Evolutionary conservation across 2,113 vertebrate species (phyloP).

Genomic region (Noturus placidus): DNA sequence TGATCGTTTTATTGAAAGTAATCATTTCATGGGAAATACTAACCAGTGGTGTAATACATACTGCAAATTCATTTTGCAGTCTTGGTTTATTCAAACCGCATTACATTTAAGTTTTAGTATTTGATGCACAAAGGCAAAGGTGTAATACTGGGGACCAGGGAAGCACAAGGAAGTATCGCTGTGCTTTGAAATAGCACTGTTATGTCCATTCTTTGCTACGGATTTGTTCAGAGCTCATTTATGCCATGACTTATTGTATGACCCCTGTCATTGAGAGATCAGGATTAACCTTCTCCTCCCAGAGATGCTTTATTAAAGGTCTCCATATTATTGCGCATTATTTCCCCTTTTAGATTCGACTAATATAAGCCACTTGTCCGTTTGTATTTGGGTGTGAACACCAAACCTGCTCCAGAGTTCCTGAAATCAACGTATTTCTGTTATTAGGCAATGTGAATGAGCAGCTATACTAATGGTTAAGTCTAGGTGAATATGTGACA

Average conservation of each 20-base stretch:
- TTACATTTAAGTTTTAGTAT: not conserved
- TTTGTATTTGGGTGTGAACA: not conserved
- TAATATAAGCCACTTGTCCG: not conserved
- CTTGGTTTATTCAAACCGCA: not conserved
- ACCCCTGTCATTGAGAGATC: slow-evolving; percentile 24
- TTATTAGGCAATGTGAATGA: slow-evolving; percentile 27
- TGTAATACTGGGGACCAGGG: not conserved
- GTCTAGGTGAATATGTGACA: not conserved
- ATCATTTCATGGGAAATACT: not conserved
- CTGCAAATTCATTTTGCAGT: not conserved
- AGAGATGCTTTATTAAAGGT: slow-evolving; percentile 19
- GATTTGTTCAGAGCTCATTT: not conserved
- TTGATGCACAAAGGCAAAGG: not conserved
- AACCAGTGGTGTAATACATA: not conserved
- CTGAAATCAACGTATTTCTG: slow-evolving; percentile 4
- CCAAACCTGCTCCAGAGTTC: not conserved
- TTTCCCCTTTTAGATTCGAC: slow-evolving; percentile 8
- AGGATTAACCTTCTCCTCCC: slow-evolving; percentile 1
- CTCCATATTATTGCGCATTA: not conserved
- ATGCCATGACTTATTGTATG: slow-evolving; percentile 5
- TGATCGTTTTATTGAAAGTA: not conserved
- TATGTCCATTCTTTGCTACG: not conserved
- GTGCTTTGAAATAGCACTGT: not conserved
- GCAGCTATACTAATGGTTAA: slow-evolving; percentile 4
- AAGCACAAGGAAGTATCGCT: not conserved